These are phyloP conservation scores for Sminthurinus aureus DNA, from an alignment of 2,888 invertebrate species.

Conservation along the genomic window DNA sequence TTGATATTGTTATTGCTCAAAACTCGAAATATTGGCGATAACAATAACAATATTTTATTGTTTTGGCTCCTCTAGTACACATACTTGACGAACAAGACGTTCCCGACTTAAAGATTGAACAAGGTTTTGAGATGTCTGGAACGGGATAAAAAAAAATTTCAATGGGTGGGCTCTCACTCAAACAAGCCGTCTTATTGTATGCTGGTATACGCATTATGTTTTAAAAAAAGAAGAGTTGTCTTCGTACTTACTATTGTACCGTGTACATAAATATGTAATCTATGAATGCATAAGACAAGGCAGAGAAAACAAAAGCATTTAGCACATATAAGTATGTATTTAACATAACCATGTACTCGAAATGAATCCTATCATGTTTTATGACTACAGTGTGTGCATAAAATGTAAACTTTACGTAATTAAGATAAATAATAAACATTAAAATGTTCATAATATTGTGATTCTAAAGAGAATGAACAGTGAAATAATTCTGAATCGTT, in stretches of 20 bases:
- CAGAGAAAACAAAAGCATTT: slow-evolving; percentile 29
- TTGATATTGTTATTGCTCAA: too few relatives aligned
- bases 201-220: slow-evolving; percentile 2
- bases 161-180: slow-evolving; percentile 54
- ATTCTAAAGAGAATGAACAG: background rate
- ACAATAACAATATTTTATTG: too few relatives aligned
- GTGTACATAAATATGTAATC: too few relatives aligned
- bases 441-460: background rate
- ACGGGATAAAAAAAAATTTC: slow-evolving; percentile 43
- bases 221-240: slow-evolving; percentile 5
- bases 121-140: slow-evolving; percentile 8
- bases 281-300: too few relatives aligned
- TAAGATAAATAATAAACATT: too few relatives aligned
- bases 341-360: background rate
- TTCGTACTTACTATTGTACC: background rate
- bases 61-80: too few relatives aligned
- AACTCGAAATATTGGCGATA: too few relatives aligned
- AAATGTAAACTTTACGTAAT: too few relatives aligned
- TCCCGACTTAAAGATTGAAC: background rate
- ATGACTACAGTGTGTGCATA: too few relatives aligned
- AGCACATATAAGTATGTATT: slow-evolving; percentile 10
- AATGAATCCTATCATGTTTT: slow-evolving; percentile 25
- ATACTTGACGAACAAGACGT: background rate
- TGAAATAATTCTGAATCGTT: too few relatives aligned
- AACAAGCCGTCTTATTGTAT: slow-evolving; percentile 42